phyloP scores from a whole-genome alignment of 2,888 invertebrate genomes.

The Cheilosia vernalis region DNA sequence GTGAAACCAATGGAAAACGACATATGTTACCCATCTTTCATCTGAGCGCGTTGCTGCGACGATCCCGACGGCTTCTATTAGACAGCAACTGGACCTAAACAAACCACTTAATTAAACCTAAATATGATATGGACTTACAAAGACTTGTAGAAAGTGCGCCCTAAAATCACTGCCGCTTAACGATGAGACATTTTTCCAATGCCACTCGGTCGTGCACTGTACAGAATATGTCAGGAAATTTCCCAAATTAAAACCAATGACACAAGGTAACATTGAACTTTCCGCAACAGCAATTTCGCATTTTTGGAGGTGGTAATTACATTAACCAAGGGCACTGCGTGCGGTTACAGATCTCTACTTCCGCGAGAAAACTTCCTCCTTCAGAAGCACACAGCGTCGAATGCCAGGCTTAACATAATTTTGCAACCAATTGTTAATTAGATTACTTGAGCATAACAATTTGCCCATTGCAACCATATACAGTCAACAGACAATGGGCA shows the following conservation, averaged over 20 bases:
- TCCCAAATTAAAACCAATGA: constrained; percentile 43
- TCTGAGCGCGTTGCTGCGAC: too few relatives aligned
- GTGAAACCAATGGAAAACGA: too few relatives aligned
- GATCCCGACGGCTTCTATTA: too few relatives aligned
- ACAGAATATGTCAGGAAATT: background rate
- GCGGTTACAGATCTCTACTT: constrained; percentile 39
- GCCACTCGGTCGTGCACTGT: background rate
- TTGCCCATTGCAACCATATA: constrained; percentile 20
- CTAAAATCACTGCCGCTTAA: background rate
- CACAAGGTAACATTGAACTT: constrained; percentile 64
- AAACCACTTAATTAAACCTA: too few relatives aligned
- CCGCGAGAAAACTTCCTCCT: constrained; percentile 37
- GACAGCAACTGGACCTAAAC: too few relatives aligned
- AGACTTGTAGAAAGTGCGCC: too few relatives aligned
- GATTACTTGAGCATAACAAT: constrained; percentile 56
- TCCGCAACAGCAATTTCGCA: constrained; percentile 60
- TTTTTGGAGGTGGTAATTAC: constrained; percentile 44
- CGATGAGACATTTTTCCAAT: background rate
- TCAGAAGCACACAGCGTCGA: background rate
- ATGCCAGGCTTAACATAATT: constrained; percentile 12
- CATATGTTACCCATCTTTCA: too few relatives aligned
- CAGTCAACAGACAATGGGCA: constrained; percentile 40
- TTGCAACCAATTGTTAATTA: constrained; percentile 52
- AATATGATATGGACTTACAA: too few relatives aligned
- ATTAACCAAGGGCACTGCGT: constrained; percentile 40